These are phyloP conservation scores for Rotaria socialis DNA, from an alignment of 2,888 invertebrate genomes.

Conservation along the genomic window DNA sequence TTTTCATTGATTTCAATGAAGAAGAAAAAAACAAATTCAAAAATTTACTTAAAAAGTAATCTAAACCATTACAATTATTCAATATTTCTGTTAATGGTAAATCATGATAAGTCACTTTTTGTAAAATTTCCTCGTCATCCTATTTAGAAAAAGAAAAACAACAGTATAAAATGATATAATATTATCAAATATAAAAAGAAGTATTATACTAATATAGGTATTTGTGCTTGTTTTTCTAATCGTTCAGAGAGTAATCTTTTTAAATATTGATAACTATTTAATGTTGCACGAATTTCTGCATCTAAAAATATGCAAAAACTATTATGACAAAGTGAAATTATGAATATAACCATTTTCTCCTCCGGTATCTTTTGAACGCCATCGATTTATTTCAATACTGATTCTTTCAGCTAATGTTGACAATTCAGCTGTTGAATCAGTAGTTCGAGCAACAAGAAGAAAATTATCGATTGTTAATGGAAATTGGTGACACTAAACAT, in stretches of 20 bases:
- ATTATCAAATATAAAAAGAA: too few relatives aligned
- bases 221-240: neutral
- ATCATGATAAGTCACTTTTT: neutral
- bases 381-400: constrained; percentile 71
- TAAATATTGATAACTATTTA: constrained; percentile 37
- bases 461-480: constrained; percentile 29
- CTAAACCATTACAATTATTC: constrained; percentile 36
- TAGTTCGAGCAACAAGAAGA: constrained; percentile 2
- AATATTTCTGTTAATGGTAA: constrained; percentile 34
- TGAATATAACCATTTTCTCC: constrained; percentile 68
- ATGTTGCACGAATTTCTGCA: constrained; percentile 15
- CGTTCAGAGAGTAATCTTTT: neutral
- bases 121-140: constrained; percentile 1
- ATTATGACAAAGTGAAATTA: neutral
- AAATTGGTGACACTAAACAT: neutral
- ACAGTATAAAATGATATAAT: neutral
- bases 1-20: neutral
- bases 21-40: too few relatives aligned
- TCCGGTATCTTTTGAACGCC: constrained; percentile 76
- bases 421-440: neutral
- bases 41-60: constrained; percentile 16
- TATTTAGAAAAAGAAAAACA: neutral
- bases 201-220: neutral
- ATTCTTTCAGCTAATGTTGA: constrained; percentile 68
- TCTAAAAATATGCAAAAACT: neutral